Conservation (phyloP, 2,113 vertebrate genomes). For the Callipepla californica region DNA sequence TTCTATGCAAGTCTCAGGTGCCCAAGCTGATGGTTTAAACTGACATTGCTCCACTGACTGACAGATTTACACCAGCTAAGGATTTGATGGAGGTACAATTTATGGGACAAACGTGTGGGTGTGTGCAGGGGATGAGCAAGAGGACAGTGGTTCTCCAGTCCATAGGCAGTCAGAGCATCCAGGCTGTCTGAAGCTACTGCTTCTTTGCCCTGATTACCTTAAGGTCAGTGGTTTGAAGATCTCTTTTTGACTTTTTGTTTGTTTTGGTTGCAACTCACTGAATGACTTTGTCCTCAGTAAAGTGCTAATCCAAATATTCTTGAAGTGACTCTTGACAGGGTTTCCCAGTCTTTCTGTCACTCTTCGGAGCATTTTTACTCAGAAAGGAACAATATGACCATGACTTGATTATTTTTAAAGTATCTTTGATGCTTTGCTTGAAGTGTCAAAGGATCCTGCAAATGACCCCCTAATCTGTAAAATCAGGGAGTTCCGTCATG, state of each 20-base stretch:
- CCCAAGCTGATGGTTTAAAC: constrained; percentile 48
- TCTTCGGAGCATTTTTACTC: background rate
- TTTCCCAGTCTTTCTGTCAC: background rate
- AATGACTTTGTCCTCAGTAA: background rate
- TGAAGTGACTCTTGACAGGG: background rate
- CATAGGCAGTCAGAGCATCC: background rate
- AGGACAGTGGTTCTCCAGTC: background rate
- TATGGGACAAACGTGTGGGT: background rate
- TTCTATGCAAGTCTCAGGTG: constrained; percentile 23
- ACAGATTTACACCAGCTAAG: constrained; percentile 13
- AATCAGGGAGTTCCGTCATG: background rate
- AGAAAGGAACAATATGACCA: background rate
- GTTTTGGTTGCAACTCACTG: background rate
- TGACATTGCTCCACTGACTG: constrained; percentile 30
- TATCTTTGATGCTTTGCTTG: background rate
- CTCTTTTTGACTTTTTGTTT: background rate
- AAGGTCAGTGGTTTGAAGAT: background rate
- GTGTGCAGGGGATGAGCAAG: background rate
- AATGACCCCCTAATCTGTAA: background rate
- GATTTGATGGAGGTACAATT: background rate
- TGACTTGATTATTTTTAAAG: background rate
- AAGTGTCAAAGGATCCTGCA: background rate
- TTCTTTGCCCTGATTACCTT: constrained; percentile 13
- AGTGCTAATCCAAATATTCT: background rate
- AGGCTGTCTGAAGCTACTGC: background rate